These are phyloP conservation scores for Ophthalmotilapia sp. DNA, from an alignment of 2,113 vertebrate genomes.

Conservation along the genomic window DNA sequence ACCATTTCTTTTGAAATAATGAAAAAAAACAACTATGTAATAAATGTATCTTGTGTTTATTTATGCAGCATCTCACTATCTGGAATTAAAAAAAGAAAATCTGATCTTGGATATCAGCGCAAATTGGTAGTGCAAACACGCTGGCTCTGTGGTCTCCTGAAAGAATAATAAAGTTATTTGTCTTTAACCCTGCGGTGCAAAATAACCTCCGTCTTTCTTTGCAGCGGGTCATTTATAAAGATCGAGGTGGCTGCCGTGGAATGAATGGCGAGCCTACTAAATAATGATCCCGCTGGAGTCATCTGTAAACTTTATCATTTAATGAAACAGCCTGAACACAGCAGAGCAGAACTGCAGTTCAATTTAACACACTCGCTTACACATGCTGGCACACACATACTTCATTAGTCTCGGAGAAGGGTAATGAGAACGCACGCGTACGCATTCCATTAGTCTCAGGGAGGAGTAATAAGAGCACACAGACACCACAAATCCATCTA, in stretches of 20 bases:
- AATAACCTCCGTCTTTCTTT: constrained; percentile 47
- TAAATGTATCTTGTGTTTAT: neutral
- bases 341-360: constrained; percentile 56
- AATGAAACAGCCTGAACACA: constrained; percentile 65
- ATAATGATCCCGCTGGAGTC: constrained; percentile 66
- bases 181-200: constrained; percentile 38
- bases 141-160: constrained; percentile 1
- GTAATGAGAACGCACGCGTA: constrained; percentile 48
- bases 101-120: neutral
- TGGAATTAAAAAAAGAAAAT: neutral
- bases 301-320: constrained; percentile 73
- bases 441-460: constrained; percentile 55
- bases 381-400: constrained; percentile 39
- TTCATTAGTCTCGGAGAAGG: constrained; percentile 61
- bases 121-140: neutral
- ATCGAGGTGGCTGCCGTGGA: constrained; percentile 38
- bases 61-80: neutral
- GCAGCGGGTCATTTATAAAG: constrained; percentile 63
- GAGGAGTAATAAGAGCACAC: constrained; percentile 34
- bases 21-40: neutral
- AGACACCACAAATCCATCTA: constrained; percentile 33
- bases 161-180: constrained; percentile 29
- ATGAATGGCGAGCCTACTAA: constrained; percentile 55
- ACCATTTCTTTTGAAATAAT: neutral
- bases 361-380: constrained; percentile 50